Conservation (phyloP, 2,113 vertebrate genomes). For the Raphicerus campestris region DNA sequence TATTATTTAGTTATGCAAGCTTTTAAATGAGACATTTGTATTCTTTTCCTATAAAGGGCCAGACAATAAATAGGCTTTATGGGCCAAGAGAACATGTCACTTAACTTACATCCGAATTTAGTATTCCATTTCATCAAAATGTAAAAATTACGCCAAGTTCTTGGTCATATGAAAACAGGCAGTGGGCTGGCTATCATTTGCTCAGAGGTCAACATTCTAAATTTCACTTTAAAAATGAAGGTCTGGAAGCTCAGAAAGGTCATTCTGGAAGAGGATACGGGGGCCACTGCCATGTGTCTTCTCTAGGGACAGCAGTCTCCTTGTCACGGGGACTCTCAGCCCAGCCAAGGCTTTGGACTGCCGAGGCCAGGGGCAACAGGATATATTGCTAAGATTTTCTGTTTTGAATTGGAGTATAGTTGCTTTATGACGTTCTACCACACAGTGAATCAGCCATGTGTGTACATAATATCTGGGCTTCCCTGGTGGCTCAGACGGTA, state of each 20-base stretch:
- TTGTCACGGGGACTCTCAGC: not conserved
- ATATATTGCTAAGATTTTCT: not conserved
- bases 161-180: not conserved
- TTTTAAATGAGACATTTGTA: not conserved
- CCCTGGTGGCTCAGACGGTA: not conserved
- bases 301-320: not conserved
- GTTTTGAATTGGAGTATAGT: not conserved
- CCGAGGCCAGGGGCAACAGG: not conserved
- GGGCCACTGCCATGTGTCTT: not conserved
- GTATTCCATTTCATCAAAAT: not conserved
- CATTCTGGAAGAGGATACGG: not conserved
- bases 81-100: not conserved
- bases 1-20: not conserved
- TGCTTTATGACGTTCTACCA: not conserved
- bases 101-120: not conserved
- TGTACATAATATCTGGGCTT: not conserved
- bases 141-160: not conserved
- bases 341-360: not conserved
- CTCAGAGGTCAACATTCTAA: not conserved
- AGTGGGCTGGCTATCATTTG: not conserved
- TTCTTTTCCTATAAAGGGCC: not conserved
- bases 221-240: not conserved
- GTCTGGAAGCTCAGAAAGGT: not conserved
- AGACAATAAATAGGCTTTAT: not conserved
- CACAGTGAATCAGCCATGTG: not conserved